Percentiles rank a stretch among this genome's conserved stretches.
These are phyloP conservation scores for Tetanocera ferruginea DNA, from an alignment of 2,888 invertebrate genomes.

Conservation along the genomic window DNA sequence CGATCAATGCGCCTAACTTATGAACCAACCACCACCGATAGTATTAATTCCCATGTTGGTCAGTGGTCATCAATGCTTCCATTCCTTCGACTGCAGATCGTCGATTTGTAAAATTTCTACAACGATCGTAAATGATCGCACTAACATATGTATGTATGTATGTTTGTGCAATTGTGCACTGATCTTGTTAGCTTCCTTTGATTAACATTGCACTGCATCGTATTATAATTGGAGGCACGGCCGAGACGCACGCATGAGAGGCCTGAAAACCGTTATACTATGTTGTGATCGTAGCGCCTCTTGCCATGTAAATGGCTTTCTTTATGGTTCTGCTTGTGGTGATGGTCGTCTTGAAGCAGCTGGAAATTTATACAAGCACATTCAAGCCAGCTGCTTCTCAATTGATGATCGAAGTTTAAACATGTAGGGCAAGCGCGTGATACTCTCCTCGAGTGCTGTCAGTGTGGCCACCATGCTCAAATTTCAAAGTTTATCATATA, in stretches of 20 bases:
- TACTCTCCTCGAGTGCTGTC: not conserved
- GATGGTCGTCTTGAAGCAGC: not conserved
- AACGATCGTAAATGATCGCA: constrained; percentile 1
- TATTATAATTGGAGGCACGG: constrained; percentile 9
- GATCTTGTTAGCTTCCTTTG: too few relatives aligned
- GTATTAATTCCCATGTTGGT: not conserved
- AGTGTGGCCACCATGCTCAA: too few relatives aligned
- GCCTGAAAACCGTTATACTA: not conserved
- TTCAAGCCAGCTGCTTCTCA: not conserved
- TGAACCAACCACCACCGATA: not conserved
- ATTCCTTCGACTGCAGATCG: not conserved
- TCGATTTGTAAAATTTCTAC: not conserved
- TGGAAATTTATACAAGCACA: constrained; percentile 5
- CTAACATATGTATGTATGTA: too few relatives aligned
- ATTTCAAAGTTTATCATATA: not conserved
- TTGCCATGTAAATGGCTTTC: constrained; percentile 7
- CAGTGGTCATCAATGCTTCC: constrained; percentile 4
- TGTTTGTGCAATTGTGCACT: too few relatives aligned
- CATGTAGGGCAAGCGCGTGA: not conserved
- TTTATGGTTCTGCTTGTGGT: too few relatives aligned
- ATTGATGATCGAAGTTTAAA: too few relatives aligned
- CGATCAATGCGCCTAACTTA: not conserved
- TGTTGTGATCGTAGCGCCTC: constrained; percentile 11
- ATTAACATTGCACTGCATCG: not conserved
- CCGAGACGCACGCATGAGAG: constrained; percentile 6